Evolutionary conservation across 1,140 invertebrate genomes (phyloP).

Genomic region (Condylostylus longicornis): DNA sequence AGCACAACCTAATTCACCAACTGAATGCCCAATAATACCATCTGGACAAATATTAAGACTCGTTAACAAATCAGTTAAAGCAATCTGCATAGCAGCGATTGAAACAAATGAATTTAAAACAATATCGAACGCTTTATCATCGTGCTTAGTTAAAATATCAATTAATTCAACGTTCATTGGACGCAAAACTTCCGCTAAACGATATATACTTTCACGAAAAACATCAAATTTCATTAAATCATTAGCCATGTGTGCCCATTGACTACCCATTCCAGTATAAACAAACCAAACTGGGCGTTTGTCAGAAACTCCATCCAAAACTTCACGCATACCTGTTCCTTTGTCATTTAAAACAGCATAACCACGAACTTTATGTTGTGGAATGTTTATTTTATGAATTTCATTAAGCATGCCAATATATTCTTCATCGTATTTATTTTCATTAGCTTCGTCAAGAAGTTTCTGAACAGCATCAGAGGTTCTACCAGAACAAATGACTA

Average conservation of each 20-base stretch:
- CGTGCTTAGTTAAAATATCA: slow-evolving; percentile 60
- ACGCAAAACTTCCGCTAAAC: slow-evolving; percentile 57
- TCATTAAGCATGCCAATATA: slow-evolving; percentile 62
- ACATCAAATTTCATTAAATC: slow-evolving; percentile 63
- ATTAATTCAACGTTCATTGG: slow-evolving; percentile 67
- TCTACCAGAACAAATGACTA: slow-evolving; percentile 67
- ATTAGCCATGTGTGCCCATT: slow-evolving; percentile 89
- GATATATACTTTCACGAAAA: slow-evolving; percentile 63
- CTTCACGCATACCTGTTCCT: slow-evolving; percentile 26
- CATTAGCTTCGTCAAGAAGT: slow-evolving; percentile 47
- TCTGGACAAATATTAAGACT: slow-evolving; percentile 68
- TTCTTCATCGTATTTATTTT: slow-evolving; percentile 50
- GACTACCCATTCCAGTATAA: slow-evolving; percentile 92
- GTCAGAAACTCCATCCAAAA: slow-evolving; percentile 32
- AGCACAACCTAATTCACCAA: slow-evolving; percentile 84
- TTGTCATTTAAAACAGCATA: slow-evolving; percentile 50
- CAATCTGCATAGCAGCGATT: slow-evolving; percentile 91
- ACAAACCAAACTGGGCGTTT: slow-evolving; percentile 80
- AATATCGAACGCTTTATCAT: slow-evolving; percentile 61
- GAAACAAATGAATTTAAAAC: slow-evolving; percentile 79
- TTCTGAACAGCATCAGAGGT: slow-evolving; percentile 63
- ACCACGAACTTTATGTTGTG: slow-evolving; percentile 59
- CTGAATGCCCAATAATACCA: slow-evolving; percentile 91
- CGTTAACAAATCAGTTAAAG: slow-evolving; percentile 72
- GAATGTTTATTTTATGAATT: slow-evolving; percentile 50